Evolutionary conservation across 2,113 vertebrate genomes (phyloP), one percentile per base, ranked within the genome.

Genomic region (Ranitomeya imitator): DNA sequence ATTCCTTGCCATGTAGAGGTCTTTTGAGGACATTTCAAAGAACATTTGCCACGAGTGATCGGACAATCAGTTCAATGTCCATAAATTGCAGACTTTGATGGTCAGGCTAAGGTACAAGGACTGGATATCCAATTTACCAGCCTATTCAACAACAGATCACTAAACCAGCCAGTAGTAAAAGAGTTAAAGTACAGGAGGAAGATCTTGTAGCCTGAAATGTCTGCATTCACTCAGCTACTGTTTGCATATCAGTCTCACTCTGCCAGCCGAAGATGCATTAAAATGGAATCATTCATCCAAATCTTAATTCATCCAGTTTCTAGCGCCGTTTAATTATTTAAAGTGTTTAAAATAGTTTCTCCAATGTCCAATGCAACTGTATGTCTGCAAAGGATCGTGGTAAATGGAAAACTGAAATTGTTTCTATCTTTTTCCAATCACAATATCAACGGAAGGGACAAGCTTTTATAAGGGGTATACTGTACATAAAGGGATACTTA

Each of bases 271-370:
- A 87, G 86, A 87, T 87, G 86, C 77, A 80, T 59, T 80, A 71
- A 85, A 87, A 79, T 81, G 77, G 54, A 37, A 71, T 67, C 86
- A 87, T 87, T 87, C 86, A 79, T 81, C 86, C 86, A 80, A 80
- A 79, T 79, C 76, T 45, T 86, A 86, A 86, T 79, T 67, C 86
- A 67, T 71, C 59, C 78, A 80, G 76, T 87, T 80, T 71, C 85
- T 86, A 51, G 76, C 14, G 61, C 31, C 15, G 78, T 69, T 87
- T 87, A 87, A 80, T 87, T 80, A 87, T 87, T 79, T 87, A 87
- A 79, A 71, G 26, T 80, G 77, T 77, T 86, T 86, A 77, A 86
- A 65, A 86, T 86, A 65, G 85, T 79, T 86, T 86, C 71, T 86
- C 76, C 57, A 26, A 31, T 86, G 57, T 65, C 74, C 74, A 67